These are phyloP conservation scores for Eulemur rubriventer DNA, from an alignment of 2,797 vertebrate genomes.

Conservation along the genomic window DNA sequence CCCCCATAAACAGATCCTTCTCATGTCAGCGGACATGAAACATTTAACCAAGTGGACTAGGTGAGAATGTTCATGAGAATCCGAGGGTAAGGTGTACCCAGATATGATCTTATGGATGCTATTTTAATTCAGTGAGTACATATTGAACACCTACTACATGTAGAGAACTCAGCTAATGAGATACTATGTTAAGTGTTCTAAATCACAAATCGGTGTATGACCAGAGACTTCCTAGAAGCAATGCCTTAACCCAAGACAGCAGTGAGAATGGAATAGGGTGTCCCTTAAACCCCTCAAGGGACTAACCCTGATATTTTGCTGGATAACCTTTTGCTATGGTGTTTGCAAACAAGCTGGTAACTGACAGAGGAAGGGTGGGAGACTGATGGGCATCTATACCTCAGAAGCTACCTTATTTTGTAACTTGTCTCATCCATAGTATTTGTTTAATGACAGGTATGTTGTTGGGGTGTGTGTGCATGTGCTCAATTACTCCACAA, in stretches of 20 bases:
- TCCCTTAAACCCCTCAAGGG: slow-evolving; percentile 11
- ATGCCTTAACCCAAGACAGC: neutral
- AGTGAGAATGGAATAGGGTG: neutral
- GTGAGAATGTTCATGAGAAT: neutral
- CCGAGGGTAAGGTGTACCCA: neutral
- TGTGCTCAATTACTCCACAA: neutral
- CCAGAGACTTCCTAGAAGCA: neutral
- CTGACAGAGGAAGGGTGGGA: neutral
- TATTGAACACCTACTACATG: neutral
- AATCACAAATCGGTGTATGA: slow-evolving; percentile 7
- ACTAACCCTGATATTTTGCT: slow-evolving; percentile 46
- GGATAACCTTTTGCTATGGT: slow-evolving; percentile 17
- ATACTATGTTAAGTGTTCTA: neutral
- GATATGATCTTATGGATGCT: neutral
- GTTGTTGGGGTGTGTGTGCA: neutral
- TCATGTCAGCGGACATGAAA: neutral
- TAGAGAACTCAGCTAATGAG: neutral
- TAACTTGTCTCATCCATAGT: slow-evolving; percentile 28
- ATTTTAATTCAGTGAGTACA: slow-evolving; percentile 30
- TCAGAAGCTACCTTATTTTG: slow-evolving; percentile 39
- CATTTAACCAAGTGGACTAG: neutral
- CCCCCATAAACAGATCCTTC: neutral
- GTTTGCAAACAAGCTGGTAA: neutral
- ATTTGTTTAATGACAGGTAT: slow-evolving; percentile 8
- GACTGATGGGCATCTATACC: neutral